These are phyloP conservation scores for Raja brachyura DNA, from an alignment of 2,113 vertebrate genomes.

Conservation along the genomic window DNA sequence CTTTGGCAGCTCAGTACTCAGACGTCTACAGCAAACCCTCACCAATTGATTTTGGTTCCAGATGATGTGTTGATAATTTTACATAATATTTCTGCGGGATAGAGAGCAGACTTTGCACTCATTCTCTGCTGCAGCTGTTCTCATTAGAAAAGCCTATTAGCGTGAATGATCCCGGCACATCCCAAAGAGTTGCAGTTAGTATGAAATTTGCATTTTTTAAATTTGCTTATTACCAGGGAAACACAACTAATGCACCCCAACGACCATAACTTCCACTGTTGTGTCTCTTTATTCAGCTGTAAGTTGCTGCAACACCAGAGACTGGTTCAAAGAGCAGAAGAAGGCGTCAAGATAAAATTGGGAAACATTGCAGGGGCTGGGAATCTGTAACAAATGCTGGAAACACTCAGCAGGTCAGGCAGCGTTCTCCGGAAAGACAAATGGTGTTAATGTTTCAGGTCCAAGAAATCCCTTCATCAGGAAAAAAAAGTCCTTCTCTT, in stretches of 20 bases:
- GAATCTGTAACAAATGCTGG: no score
- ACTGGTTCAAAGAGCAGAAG: not conserved
- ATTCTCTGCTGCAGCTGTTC: not conserved
- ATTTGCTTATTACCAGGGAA: not conserved
- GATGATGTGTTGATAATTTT: constrained; percentile 8
- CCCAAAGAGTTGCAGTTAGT: not conserved
- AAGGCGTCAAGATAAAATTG: not conserved
- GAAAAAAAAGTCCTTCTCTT: no score
- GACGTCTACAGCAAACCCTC: not conserved
- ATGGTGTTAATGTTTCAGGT: no score
- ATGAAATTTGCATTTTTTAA: not conserved
- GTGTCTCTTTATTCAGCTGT: not conserved
- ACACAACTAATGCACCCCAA: not conserved
- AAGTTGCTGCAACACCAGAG: not conserved
- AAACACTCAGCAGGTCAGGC: no score
- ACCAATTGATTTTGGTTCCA: not conserved
- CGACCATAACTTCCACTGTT: not conserved
- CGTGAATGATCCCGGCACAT: not conserved
- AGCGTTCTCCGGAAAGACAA: not conserved
- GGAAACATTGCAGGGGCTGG: no score
- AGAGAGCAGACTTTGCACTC: not conserved
- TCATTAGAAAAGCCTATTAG: not conserved
- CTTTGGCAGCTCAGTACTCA: not conserved
- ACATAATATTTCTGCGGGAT: constrained; percentile 18
- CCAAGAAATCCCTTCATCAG: no score